phyloP scores from a whole-genome alignment of 2,888 invertebrate species.

The Strigamia crassipes region DNA sequence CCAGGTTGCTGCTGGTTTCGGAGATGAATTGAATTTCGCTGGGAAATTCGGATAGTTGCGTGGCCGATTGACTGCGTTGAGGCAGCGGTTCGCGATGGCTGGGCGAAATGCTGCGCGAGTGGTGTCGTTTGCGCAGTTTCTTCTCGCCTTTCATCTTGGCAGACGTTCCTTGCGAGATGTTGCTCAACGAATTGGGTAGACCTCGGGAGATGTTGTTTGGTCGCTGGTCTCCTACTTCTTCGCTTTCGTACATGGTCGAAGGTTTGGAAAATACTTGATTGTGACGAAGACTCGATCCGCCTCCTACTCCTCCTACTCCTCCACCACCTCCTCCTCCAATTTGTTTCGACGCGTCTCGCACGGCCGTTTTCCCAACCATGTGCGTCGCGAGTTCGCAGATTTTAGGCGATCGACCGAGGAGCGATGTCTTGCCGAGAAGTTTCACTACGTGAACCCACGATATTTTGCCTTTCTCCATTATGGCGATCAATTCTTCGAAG shows the following conservation, averaged over 20 bases:
- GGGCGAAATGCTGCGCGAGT: background rate
- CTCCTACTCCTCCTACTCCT: background rate
- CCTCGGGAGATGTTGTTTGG: background rate
- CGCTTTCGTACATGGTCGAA: background rate
- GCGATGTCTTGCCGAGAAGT: background rate
- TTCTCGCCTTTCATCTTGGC: background rate
- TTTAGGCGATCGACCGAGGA: background rate
- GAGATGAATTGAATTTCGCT: background rate
- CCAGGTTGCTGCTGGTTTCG: background rate
- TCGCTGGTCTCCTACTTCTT: background rate
- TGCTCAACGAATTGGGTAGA: background rate
- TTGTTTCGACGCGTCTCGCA: background rate
- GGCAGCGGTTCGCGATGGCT: background rate
- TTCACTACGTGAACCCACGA: background rate
- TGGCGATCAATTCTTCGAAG: background rate
- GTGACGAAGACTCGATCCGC: background rate
- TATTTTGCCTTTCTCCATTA: conserved; percentile 16
- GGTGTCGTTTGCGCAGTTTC: background rate
- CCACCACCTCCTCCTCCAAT: background rate
- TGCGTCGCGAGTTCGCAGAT: background rate
- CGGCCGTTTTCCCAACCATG: background rate
- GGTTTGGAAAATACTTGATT: background rate
- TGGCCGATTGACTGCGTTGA: background rate
- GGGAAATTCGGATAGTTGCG: background rate
- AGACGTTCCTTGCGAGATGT: background rate